These are phyloP conservation scores for Eleginops maclovinus DNA, from an alignment of 2,113 vertebrate species.

Conservation along the genomic window DNA sequence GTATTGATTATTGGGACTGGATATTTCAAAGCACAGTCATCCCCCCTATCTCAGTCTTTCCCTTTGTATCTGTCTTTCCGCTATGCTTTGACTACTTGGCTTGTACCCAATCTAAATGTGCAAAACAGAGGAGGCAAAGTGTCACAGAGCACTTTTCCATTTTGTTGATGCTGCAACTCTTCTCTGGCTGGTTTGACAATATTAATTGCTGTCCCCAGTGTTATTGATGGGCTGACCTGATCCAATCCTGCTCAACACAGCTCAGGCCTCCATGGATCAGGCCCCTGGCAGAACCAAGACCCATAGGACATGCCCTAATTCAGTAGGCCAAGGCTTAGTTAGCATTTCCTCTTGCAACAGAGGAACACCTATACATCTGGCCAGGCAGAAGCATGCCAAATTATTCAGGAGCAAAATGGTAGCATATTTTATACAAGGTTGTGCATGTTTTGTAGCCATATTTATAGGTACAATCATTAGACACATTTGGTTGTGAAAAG, in stretches of 20 bases:
- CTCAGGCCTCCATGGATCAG: conserved; percentile 19
- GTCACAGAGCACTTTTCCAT: conserved; percentile 73
- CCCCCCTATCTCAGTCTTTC: conserved; percentile 11
- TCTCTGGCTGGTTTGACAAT: conserved; percentile 65
- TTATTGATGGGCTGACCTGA: conserved; percentile 71
- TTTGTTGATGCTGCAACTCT: conserved; percentile 81
- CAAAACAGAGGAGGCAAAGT: conserved; percentile 70
- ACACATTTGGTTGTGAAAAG: neutral
- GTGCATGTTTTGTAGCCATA: neutral
- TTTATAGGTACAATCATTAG: neutral
- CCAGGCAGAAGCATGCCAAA: conserved; percentile 1
- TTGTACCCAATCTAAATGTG: conserved; percentile 56
- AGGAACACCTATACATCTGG: neutral
- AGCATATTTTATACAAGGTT: neutral
- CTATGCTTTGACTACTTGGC: conserved; percentile 40
- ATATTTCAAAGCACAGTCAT: conserved; percentile 45
- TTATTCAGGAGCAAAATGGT: neutral
- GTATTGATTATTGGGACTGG: conserved; percentile 69
- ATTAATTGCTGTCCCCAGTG: conserved; percentile 78
- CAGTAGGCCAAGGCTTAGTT: conserved; percentile 52
- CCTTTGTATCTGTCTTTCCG: conserved; percentile 35
- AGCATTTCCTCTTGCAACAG: conserved; percentile 38
- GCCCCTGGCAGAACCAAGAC: conserved; percentile 45
- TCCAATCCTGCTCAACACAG: conserved; percentile 31
- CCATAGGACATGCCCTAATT: conserved; percentile 45